Conservation (phyloP, 2,113 vertebrate genomes). For the Pachypanchax playfairii region DNA sequence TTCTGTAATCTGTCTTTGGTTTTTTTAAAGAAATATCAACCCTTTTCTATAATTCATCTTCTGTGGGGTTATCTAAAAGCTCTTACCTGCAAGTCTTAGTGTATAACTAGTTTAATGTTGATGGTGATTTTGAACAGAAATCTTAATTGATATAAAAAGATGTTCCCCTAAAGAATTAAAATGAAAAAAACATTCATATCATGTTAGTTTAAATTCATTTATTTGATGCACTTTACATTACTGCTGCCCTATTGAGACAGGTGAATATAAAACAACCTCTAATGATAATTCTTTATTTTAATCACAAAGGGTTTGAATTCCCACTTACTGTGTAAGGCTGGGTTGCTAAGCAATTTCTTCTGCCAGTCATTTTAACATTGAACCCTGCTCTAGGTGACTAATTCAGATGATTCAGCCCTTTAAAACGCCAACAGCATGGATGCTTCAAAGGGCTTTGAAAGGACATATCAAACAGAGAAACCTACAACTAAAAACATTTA, state of each 20-base stretch:
- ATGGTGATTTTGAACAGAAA: too few species aligned
- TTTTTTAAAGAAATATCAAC: too few species aligned
- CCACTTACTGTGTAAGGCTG: neutral
- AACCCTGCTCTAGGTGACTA: conserved; percentile 46
- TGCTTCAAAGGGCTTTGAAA: conserved; percentile 13
- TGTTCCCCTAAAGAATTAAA: too few species aligned
- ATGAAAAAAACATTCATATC: too few species aligned
- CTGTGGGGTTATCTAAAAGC: too few species aligned
- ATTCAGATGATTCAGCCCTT: conserved; percentile 48
- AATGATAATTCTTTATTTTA: neutral
- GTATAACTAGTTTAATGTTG: too few species aligned
- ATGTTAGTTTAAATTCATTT: neutral
- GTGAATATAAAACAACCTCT: neutral
- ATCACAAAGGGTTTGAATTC: conserved; percentile 2
- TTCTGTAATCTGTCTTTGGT: too few species aligned
- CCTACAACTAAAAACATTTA: neutral
- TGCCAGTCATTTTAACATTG: conserved; percentile 21
- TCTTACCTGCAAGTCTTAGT: too few species aligned
- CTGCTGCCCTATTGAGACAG: neutral
- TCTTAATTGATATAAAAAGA: too few species aligned
- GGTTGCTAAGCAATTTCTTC: conserved; percentile 40
- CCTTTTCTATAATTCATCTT: too few species aligned
- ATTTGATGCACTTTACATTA: neutral
- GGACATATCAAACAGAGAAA: neutral
- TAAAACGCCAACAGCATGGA: conserved; percentile 28